Evolutionary conservation across 2,888 invertebrate genomes (phyloP), one percentile per base, ranked within the genome.

Genomic region (Podotricha telesiphe): DNA sequence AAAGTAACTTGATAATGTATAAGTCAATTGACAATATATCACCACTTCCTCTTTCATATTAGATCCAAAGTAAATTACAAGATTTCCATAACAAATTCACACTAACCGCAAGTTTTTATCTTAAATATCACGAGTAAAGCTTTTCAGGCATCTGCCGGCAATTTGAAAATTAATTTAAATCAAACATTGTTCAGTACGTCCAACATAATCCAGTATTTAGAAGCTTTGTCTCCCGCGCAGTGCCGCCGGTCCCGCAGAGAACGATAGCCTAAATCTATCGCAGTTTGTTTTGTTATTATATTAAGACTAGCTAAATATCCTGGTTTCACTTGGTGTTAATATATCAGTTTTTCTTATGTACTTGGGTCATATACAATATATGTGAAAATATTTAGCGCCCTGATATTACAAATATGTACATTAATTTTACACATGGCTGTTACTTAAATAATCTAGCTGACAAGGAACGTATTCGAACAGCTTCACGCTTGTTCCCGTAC

Each of bases 101-200:
- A 11, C 34, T 28, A 10, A 34, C 17, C n/a, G 5, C 17, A 55
- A 55, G 55, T 55, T 55, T 37, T 37, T 11, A 5, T 34, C 1
- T 37, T 37, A 55, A 55, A 55, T 17, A 55, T 11, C 34, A 55
- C 34, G 34, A 37, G 34, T 17, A 17, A 28, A 58, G 22, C 17
- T 8, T 22, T 59, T 28, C 7, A 11, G 22, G 17, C 20, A 59
- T 42, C 59, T 59, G 59, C 40, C 42, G 42, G 42, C 58, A 42
- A 58, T 58, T 58, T 58, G 40, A 19, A 17, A 58, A 58, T 42
- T 42, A 58, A 58, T 58, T 20, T 58, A 58, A 42, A 10, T 42
- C 42, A 42, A 58, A 58, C 58, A 58, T 58, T 42, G 58, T 58
- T 58, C 42, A 58, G 42, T 58, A 42, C 58, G 22, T 56, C 13